A percentile compares a stretch with the other conserved stretches of the same genome.
These are phyloP conservation scores for Phasianus colchicus DNA, from an alignment of 2,113 vertebrate genomes.

Conservation along the genomic window DNA sequence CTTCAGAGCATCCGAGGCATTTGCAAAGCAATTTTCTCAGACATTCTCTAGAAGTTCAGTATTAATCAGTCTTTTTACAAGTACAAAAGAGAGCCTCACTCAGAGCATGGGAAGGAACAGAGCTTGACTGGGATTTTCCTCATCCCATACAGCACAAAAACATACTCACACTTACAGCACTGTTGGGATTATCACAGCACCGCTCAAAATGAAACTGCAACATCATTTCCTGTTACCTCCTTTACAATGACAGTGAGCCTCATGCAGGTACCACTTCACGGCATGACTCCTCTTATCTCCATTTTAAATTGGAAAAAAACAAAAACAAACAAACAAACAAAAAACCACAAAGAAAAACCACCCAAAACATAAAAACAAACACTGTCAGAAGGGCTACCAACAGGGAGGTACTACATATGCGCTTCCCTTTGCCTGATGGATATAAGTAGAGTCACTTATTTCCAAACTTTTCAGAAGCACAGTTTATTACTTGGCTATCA, in stretches of 20 bases:
- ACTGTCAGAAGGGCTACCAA: rapidly evolving
- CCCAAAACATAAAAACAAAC: not conserved
- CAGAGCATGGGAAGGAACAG: not conserved
- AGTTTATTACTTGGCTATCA: not conserved
- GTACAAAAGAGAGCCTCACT: not conserved
- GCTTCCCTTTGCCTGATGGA: not conserved
- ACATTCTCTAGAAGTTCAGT: not conserved
- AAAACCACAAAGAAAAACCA: not conserved
- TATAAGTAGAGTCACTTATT: not conserved
- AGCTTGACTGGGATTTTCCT: not conserved
- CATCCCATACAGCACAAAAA: not conserved
- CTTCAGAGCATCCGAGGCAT: not conserved
- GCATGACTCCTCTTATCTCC: not conserved
- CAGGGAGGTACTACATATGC: not conserved
- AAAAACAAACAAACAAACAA: not conserved
- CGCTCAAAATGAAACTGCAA: not conserved
- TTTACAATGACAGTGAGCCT: no score
- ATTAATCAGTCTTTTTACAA: not conserved
- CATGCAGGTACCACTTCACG: not conserved
- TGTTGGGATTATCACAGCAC: not conserved
- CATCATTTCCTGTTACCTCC: not conserved
- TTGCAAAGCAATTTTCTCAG: not conserved
- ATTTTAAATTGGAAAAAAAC: not conserved
- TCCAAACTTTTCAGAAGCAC: not conserved
- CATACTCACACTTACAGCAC: not conserved